Evolutionary conservation across 2,113 vertebrate species (phyloP).

Genomic region (Zapornia atra): DNA sequence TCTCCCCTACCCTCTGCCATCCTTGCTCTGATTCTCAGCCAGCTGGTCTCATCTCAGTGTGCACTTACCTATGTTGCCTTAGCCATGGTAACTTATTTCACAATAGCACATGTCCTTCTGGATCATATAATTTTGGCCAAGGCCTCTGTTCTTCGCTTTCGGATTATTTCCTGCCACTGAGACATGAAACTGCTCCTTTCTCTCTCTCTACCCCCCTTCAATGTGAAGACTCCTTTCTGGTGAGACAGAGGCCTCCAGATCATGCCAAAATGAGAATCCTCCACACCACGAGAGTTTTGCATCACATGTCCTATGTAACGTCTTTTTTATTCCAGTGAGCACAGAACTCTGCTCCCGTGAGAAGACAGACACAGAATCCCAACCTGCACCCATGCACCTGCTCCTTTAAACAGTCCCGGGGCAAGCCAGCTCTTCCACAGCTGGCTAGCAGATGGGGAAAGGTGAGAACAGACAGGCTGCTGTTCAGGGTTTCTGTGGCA

Average conservation of each 20-base stretch:
- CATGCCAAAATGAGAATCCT: not conserved
- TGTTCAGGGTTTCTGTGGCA: constrained; percentile 61
- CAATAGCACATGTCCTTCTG: not conserved
- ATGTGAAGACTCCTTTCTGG: not conserved
- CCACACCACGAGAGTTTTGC: not conserved
- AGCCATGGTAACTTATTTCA: not conserved
- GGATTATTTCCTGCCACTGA: not conserved
- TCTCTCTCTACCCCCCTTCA: not conserved
- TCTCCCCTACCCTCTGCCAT: not conserved
- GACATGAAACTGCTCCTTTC: not conserved
- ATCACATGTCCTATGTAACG: not conserved
- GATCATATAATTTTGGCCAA: not conserved
- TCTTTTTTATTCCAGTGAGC: not conserved
- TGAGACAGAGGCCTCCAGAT: not conserved
- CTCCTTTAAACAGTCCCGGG: constrained; percentile 12
- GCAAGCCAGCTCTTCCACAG: constrained; percentile 14
- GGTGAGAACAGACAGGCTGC: constrained; percentile 59
- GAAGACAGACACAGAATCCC: not conserved
- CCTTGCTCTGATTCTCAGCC: not conserved
- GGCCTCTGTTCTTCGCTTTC: not conserved
- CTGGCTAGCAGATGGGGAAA: constrained; percentile 58
- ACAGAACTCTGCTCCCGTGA: not conserved
- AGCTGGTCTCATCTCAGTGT: not conserved
- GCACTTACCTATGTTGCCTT: not conserved
- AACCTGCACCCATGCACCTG: constrained; percentile 2